These are phyloP conservation scores for Centruroides vittatus DNA, from an alignment of 1,140 invertebrate species.

Conservation along the genomic window DNA sequence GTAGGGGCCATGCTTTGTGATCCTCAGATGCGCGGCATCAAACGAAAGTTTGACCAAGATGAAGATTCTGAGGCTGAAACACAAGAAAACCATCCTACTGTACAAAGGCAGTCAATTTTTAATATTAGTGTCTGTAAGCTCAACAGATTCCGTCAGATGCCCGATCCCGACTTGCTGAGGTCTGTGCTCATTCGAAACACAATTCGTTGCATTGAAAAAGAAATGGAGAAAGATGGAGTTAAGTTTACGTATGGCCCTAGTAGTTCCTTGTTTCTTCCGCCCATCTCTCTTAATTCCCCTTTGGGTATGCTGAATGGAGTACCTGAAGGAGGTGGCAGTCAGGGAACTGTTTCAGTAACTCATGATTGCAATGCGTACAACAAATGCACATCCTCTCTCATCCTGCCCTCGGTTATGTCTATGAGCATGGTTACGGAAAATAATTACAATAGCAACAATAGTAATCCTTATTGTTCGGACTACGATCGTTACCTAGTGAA, in stretches of 20 bases:
- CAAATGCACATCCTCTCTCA: slow-evolving; percentile 4
- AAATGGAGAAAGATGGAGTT: slow-evolving; percentile 66
- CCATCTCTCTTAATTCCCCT: neutral
- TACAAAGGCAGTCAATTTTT: slow-evolving; percentile 70
- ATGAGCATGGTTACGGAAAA: neutral
- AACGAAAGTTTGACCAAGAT: slow-evolving; percentile 13
- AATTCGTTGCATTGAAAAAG: slow-evolving; percentile 70
- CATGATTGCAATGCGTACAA: neutral
- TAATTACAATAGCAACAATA: neutral
- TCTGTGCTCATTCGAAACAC: slow-evolving; percentile 92
- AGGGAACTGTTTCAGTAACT: neutral
- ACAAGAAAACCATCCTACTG: slow-evolving; percentile 34
- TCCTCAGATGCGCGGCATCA: slow-evolving; percentile 9
- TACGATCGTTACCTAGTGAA: slow-evolving; percentile 18
- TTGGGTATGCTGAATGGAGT: neutral
- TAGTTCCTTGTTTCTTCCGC: neutral
- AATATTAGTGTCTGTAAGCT: slow-evolving; percentile 88
- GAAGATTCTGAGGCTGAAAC: neutral
- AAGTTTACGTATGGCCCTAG: slow-evolving; percentile 9
- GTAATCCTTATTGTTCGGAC: slow-evolving; percentile 2
- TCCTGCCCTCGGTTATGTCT: neutral
- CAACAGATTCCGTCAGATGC: slow-evolving; percentile 66
- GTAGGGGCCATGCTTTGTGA: slow-evolving; percentile 11
- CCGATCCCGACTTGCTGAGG: slow-evolving; percentile 74
- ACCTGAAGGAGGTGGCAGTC: neutral